Evolutionary conservation across 2,797 vertebrate species (phyloP).

Genomic region (Stomatorhinus walkeri): DNA sequence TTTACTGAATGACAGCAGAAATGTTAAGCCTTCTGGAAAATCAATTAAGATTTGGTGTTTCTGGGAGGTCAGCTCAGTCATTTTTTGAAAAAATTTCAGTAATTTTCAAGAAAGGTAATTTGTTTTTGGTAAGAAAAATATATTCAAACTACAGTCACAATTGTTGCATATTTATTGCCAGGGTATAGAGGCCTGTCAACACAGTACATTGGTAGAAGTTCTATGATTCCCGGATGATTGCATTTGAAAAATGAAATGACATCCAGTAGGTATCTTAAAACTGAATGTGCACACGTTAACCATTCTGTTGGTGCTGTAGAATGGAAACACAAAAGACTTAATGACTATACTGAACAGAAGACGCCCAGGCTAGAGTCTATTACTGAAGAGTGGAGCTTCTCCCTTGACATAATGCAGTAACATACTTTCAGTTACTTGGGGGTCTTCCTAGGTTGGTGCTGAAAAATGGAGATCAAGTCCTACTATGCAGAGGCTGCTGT

Average conservation of each 20-base stretch:
- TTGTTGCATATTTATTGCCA: neutral
- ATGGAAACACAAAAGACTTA: neutral
- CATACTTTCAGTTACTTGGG: constrained; percentile 13
- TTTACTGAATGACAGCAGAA: neutral
- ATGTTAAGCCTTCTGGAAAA: neutral
- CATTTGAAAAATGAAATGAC: neutral
- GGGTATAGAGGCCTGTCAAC: neutral
- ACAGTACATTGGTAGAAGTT: neutral
- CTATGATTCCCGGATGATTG: neutral
- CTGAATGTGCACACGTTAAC: neutral
- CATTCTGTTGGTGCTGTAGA: neutral
- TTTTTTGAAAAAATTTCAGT: neutral
- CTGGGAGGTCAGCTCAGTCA: neutral
- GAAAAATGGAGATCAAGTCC: neutral
- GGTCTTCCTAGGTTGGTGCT: neutral
- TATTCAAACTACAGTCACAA: neutral
- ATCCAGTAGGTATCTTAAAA: neutral
- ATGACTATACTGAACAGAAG: neutral
- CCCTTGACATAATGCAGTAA: neutral
- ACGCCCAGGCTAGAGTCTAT: neutral
- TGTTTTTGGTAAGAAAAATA: neutral
- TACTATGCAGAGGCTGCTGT: neutral
- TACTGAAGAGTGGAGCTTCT: neutral
- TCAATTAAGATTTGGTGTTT: neutral
- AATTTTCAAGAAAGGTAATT: neutral